Conservation (phyloP, 2,888 invertebrate species). For the Cryptops parisi region DNA sequence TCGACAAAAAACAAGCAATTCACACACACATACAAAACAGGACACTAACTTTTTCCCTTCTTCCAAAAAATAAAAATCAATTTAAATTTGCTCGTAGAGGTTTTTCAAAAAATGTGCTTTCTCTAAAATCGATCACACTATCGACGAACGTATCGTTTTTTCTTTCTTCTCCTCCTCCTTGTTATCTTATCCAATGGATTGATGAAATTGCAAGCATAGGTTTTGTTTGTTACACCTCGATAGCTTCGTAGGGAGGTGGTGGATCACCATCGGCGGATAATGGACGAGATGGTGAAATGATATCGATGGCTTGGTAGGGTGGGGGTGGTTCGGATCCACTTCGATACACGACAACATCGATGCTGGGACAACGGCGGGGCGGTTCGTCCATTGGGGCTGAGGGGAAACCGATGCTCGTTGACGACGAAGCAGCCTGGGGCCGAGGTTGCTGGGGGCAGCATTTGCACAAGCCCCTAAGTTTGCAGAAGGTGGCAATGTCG, state of each 20-base stretch:
- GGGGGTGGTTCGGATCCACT: not conserved
- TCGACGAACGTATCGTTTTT: no score
- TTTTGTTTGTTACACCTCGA: not conserved
- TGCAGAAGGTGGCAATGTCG: not conserved
- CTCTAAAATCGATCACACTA: no score
- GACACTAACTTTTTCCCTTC: no score
- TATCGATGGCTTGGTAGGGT: not conserved
- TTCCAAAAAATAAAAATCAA: no score
- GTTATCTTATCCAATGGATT: no score
- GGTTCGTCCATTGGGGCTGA: not conserved
- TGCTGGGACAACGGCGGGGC: not conserved
- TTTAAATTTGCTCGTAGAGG: no score
- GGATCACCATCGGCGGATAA: not conserved
- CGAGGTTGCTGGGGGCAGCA: not conserved
- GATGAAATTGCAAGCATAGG: no score
- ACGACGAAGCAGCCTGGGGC: not conserved
- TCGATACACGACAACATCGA: not conserved
- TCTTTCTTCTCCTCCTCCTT: no score
- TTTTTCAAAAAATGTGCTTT: no score
- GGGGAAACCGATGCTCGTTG: not conserved
- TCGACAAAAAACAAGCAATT: no score
- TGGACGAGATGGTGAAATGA: not conserved
- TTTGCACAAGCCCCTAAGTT: not conserved
- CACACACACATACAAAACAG: no score
- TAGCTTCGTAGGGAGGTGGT: not conserved